These are phyloP conservation scores for Neopelma chrysocephalum DNA, from an alignment of 2,797 vertebrate species.

Conservation along the genomic window DNA sequence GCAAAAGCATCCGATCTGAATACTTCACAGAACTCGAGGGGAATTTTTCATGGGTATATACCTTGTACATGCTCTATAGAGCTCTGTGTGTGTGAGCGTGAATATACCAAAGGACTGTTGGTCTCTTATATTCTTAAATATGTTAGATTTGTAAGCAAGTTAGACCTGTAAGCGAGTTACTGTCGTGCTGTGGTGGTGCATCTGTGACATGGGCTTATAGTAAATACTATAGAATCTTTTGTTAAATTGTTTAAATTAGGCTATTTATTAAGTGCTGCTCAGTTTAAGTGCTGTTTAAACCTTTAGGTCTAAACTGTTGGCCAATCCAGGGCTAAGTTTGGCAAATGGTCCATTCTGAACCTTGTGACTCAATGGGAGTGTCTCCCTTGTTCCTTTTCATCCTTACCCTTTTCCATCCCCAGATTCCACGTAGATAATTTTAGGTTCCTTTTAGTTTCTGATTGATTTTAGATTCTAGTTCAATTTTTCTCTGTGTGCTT, in stretches of 20 bases:
- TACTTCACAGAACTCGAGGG: neutral
- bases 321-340: neutral
- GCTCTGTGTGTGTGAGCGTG: neutral
- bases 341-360: neutral
- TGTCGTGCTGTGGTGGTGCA: neutral
- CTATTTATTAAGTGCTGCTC: neutral
- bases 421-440: neutral
- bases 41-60: neutral
- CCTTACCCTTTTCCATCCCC: neutral
- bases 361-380: neutral
- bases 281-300: neutral
- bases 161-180: neutral
- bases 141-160: neutral
- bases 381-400: neutral
- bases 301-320: neutral
- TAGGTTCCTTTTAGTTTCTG: neutral
- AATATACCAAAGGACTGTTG: neutral
- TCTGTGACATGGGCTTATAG: neutral
- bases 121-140: neutral
- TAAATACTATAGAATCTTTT: neutral
- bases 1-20: neutral
- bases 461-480: neutral
- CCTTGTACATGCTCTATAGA: neutral
- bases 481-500: neutral
- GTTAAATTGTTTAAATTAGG: neutral